Evolutionary conservation across 2,113 vertebrate species (phyloP), one percentile per base, ranked within the genome.

Genomic region (Hirundichthys speculiger): DNA sequence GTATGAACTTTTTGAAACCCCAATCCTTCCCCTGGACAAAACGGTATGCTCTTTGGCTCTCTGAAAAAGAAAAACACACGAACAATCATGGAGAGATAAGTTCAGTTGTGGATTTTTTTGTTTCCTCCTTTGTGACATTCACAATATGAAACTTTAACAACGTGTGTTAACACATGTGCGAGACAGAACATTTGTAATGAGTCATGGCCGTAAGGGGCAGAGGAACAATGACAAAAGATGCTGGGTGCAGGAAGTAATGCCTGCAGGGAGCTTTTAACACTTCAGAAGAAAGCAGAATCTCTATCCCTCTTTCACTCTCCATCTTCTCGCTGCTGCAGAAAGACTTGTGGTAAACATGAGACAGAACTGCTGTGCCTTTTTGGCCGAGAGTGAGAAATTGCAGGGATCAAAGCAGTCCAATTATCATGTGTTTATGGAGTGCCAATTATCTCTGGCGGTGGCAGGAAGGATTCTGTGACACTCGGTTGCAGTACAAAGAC

Each of bases 1-100:
- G 92, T 75, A 95, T 96, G 72, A 98, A 97, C 82, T 96, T 97
- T 90, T 95, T 96, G 91, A 98, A 98, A 57, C 95, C 95, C 94
- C 96, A 96, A 89, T 98, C 96, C 86, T 96, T 97, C 54, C 95
- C 95, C 89, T 96, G 96, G 50, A 98, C 94, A 71, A 96, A 98
- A 21, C 94, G 93, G 84, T 95, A 95, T 0, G 95, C 95, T 73
- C 94, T 90, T 83, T 95, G 94, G 86, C 96, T 96, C 93, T 96
- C 96, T 96, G 90, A 27, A 75, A 49, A 42, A 75, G 47, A 25
- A 81, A 51, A 57, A 56, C 34, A 84, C 62, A 75, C 15, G 30
- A 40, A 89, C 69, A 82, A 62, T 80, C 24, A 74, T 61, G 52
- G 42, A 48, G 49, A 68, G 57, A 77, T 61, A 41, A 69, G 42